Conservation (phyloP, 2,888 invertebrate species). For the Luperina testacea region DNA sequence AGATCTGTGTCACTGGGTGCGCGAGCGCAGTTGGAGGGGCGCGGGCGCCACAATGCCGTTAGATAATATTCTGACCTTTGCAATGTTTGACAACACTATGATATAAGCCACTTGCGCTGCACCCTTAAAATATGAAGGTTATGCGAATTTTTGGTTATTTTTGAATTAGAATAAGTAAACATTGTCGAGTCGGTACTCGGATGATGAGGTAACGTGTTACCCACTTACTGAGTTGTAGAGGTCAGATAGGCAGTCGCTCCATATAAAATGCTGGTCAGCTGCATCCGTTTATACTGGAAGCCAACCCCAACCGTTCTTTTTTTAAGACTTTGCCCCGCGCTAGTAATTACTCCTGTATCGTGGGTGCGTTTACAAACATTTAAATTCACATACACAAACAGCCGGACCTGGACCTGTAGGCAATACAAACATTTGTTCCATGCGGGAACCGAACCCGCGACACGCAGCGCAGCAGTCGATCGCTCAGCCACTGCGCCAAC, state of each 20-base stretch:
- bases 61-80: conserved; percentile 85
- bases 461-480: no score
- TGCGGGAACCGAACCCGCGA: no score
- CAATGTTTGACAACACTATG: conserved; percentile 70
- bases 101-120: conserved; percentile 26
- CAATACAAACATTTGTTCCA: no score
- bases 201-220: not conserved
- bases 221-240: not conserved
- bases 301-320: no score
- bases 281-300: no score
- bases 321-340: no score
- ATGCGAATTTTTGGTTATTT: conserved; percentile 8
- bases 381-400: no score
- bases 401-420: no score
- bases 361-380: no score
- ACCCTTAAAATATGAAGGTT: conserved; percentile 1
- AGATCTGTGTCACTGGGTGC: conserved; percentile 81
- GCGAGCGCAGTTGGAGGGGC: conserved; percentile 59
- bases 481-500: no score
- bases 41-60: conserved; percentile 73
- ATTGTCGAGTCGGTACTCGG: not conserved
- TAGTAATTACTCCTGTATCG: no score
- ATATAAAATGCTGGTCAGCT: no score
- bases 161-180: not conserved
- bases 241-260: not conserved